Evolutionary conservation across 1,140 invertebrate species (phyloP).

Genomic region (Amphibalanus amphitrite): DNA sequence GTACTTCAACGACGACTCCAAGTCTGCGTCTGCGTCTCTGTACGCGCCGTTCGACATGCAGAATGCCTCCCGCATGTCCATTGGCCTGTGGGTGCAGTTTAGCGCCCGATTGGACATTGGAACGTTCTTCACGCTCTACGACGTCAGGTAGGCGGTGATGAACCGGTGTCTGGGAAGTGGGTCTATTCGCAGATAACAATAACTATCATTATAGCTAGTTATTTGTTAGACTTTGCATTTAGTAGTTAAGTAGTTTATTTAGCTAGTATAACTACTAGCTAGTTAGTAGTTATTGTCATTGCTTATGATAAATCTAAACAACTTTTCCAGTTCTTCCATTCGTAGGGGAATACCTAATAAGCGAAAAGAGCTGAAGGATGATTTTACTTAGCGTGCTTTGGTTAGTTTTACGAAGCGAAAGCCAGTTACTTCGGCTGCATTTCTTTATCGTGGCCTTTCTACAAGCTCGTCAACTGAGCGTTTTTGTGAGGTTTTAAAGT

Average conservation of each 20-base stretch:
- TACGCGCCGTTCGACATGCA: conserved; percentile 72
- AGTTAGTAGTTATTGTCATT: neutral
- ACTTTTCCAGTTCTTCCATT: too few species aligned
- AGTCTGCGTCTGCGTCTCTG: conserved; percentile 67
- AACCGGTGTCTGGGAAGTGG: too few species aligned
- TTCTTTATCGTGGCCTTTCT: too few species aligned
- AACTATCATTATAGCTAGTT: too few species aligned
- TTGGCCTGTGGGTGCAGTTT: conserved; percentile 93
- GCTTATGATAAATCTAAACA: too few species aligned
- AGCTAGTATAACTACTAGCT: neutral
- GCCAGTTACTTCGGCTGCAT: neutral
- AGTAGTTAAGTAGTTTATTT: neutral
- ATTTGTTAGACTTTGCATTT: neutral
- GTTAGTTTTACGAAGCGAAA: too few species aligned
- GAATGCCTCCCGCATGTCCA: conserved; percentile 54
- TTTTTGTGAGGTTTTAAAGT: too few species aligned
- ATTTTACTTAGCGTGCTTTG: too few species aligned
- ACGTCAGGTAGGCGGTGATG: conserved; percentile 47
- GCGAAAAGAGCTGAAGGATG: too few species aligned
- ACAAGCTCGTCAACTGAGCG: too few species aligned
- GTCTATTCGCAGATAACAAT: too few species aligned
- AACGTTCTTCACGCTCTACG: conserved; percentile 83
- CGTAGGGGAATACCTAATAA: too few species aligned
- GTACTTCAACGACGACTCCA: conserved; percentile 71
- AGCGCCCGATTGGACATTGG: conserved; percentile 71